Percentiles rank a stretch among this genome's conserved stretches.
Conservation (phyloP, 2,797 vertebrate species). For the Macropus fuliginosus region DNA sequence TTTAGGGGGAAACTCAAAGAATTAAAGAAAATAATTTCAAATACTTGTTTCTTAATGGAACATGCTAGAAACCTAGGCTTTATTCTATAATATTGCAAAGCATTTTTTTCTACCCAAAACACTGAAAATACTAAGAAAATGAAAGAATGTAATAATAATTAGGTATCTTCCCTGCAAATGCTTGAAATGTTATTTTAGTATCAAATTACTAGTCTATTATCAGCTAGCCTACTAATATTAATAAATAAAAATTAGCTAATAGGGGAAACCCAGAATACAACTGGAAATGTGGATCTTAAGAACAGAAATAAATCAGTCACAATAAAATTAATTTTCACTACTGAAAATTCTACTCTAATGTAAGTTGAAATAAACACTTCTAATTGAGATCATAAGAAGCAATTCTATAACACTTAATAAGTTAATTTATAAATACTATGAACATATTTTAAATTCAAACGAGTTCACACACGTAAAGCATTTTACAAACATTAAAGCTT, state of each 20-base stretch:
- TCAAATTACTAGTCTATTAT: constrained; percentile 55
- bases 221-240: constrained; percentile 48
- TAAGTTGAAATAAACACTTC: constrained; percentile 52
- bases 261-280: constrained; percentile 60
- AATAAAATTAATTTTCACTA: constrained; percentile 66
- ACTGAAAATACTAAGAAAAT: constrained; percentile 43
- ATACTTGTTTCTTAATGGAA: constrained; percentile 40
- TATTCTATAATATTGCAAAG: constrained; percentile 45
- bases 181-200: constrained; percentile 55
- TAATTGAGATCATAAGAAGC: constrained; percentile 45
- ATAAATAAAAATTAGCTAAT: constrained; percentile 56
- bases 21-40: constrained; percentile 25
- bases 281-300: constrained; percentile 2
- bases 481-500: neutral
- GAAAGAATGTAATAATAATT: constrained; percentile 44
- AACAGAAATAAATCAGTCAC: constrained; percentile 41
- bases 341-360: constrained; percentile 61
- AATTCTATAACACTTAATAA: constrained; percentile 39
- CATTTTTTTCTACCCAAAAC: constrained; percentile 5
- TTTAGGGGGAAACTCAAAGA: neutral
- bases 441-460: neutral
- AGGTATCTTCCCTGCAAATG: constrained; percentile 1
- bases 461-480: neutral
- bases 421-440: neutral
- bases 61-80: neutral